Percentiles rank a stretch among this genome's conserved stretches.
phyloP scores from a whole-genome alignment of 2,797 vertebrate species.

The Fistularia tabacaria region DNA sequence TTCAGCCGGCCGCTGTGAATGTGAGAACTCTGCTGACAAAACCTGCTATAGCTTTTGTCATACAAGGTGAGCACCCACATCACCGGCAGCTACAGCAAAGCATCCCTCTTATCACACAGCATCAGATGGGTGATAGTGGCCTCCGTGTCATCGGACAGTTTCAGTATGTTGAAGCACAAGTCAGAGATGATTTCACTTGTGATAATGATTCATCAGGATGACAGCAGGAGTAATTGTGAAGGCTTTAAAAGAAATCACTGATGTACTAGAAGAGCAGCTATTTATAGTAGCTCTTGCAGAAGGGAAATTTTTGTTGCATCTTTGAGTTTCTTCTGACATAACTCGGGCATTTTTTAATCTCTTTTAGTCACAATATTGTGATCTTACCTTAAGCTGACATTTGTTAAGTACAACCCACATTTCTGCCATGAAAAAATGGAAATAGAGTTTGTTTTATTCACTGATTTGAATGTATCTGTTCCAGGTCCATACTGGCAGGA shows the following conservation, averaged over 20 bases:
- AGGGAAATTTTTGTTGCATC: conserved; percentile 21
- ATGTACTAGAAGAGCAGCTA: conserved; percentile 40
- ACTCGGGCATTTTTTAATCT: too few relatives aligned
- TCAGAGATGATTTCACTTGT: conserved; percentile 16
- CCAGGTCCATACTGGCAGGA: neutral
- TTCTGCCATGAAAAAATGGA: too few relatives aligned
- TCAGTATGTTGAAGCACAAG: conserved; percentile 13
- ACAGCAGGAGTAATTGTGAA: too few relatives aligned
- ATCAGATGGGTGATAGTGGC: conserved; percentile 24
- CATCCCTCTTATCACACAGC: neutral
- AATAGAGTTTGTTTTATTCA: too few relatives aligned
- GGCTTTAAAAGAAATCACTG: conserved; percentile 25
- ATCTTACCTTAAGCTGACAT: too few relatives aligned
- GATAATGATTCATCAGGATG: conserved; percentile 26
- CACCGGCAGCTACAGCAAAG: neutral
- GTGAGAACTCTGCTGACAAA: conserved; percentile 66
- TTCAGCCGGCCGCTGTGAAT: conserved; percentile 79
- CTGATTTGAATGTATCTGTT: too few relatives aligned
- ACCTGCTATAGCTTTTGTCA: conserved; percentile 83
- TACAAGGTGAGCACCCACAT: conserved; percentile 55
- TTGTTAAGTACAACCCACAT: too few relatives aligned
- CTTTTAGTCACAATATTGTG: too few relatives aligned
- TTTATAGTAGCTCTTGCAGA: conserved; percentile 42
- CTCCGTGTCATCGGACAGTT: conserved; percentile 4
- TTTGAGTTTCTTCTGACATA: neutral